These are phyloP conservation scores for Drosophila equinoxialis DNA, from an alignment of 1,140 invertebrate genomes.

Conservation along the genomic window DNA sequence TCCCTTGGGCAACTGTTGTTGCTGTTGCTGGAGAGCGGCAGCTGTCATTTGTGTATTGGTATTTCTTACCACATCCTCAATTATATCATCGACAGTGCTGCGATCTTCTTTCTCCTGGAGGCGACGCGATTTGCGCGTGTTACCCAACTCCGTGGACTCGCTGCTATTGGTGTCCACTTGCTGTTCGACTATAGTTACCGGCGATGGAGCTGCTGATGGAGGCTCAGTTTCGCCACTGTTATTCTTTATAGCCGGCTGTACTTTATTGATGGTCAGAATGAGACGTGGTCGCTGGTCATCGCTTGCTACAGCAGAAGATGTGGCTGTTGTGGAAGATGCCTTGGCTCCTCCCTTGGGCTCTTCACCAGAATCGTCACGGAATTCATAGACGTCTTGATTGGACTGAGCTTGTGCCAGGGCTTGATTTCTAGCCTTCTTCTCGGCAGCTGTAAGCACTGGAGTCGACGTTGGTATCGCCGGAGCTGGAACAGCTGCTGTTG, in stretches of 20 bases:
- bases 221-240: constrained; percentile 48
- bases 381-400: constrained; percentile 90
- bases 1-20: constrained; percentile 70
- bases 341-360: constrained; percentile 83
- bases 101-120: constrained; percentile 90
- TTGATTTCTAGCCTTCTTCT: constrained; percentile 75
- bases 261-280: constrained; percentile 90
- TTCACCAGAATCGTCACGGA: constrained; percentile 92
- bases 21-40: constrained; percentile 51
- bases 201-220: constrained; percentile 27
- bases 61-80: constrained; percentile 92
- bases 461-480: constrained; percentile 68
- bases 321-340: neutral
- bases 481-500: constrained; percentile 26
- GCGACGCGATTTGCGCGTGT: constrained; percentile 91
- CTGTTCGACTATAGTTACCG: constrained; percentile 22
- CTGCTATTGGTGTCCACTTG: constrained; percentile 80
- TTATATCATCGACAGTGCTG: constrained; percentile 91
- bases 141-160: constrained; percentile 87
- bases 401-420: constrained; percentile 41
- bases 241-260: constrained; percentile 44
- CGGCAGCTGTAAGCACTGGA: constrained; percentile 59
- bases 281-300: constrained; percentile 87
- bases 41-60: constrained; percentile 83
- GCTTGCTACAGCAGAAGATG: constrained; percentile 4